These are phyloP conservation scores for Corythornis vintsioides DNA, from an alignment of 2,113 vertebrate genomes.

Conservation along the genomic window DNA sequence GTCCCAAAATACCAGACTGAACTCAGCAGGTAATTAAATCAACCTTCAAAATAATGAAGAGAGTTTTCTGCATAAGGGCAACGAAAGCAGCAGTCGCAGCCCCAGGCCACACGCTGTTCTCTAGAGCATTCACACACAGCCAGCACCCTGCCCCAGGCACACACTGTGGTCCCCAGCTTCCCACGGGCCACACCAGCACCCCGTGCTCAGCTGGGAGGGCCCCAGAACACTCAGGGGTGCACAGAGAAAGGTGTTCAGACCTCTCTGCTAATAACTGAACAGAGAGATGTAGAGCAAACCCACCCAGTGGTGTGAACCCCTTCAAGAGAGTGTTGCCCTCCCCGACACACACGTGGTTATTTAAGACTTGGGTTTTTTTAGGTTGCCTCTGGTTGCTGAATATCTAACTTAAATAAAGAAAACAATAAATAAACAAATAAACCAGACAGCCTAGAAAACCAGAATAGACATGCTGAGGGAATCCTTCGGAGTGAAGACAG, in stretches of 20 bases:
- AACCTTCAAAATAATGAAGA: constrained; percentile 18
- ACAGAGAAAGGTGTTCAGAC: neutral
- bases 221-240: neutral
- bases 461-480: neutral
- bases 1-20: neutral
- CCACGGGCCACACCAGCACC: neutral
- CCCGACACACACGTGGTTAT: neutral
- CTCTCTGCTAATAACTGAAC: neutral
- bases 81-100: no score
- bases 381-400: no score
- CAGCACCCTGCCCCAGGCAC: no score
- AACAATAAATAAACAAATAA: neutral
- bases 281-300: neutral
- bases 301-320: neutral
- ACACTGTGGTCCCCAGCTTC: neutral
- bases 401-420: no score
- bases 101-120: neutral
- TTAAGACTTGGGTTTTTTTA: no score
- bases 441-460: neutral
- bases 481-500: constrained; percentile 32
- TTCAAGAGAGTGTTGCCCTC: neutral
- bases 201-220: neutral
- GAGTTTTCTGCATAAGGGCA: neutral
- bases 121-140: no score
- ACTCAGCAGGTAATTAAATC: neutral